Conservation (phyloP, 1,140 invertebrate genomes). For the Lineus longissimus region DNA sequence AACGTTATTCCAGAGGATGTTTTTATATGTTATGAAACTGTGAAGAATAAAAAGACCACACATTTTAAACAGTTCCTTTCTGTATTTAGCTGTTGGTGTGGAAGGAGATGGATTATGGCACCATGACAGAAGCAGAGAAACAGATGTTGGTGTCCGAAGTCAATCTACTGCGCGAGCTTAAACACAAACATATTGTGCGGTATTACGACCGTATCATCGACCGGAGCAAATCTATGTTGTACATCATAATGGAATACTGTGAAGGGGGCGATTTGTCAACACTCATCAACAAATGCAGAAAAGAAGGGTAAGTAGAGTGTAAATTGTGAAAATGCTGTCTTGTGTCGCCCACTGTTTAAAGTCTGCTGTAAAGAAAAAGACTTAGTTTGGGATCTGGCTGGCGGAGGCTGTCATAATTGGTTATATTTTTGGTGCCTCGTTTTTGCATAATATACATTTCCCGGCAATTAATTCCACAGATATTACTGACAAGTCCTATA, state of each 20-base stretch:
- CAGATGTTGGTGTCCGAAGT: slow-evolving; percentile 53
- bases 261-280: slow-evolving; percentile 47
- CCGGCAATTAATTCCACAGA: too few species aligned
- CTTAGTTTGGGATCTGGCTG: too few species aligned
- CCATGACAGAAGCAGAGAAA: slow-evolving; percentile 50
- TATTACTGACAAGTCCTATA: too few species aligned
- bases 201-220: slow-evolving; percentile 53
- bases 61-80: slow-evolving; percentile 4
- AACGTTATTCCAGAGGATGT: too few species aligned
- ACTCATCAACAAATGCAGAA: slow-evolving; percentile 36
- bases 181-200: slow-evolving; percentile 47
- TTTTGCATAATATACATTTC: too few species aligned
- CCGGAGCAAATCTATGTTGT: slow-evolving; percentile 39
- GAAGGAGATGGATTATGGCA: slow-evolving; percentile 52
- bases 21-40: too few species aligned
- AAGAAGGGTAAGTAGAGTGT: slow-evolving; percentile 37
- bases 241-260: slow-evolving; percentile 53
- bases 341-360: too few species aligned
- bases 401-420: too few species aligned
- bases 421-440: too few species aligned
- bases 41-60: too few species aligned
- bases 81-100: slow-evolving; percentile 45
- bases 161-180: slow-evolving; percentile 48
- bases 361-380: too few species aligned
- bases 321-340: background rate